Evolutionary conservation across 2,888 invertebrate genomes (phyloP), one percentile per base, ranked within the genome.

Genomic region (Nemotelus nigrinus): DNA sequence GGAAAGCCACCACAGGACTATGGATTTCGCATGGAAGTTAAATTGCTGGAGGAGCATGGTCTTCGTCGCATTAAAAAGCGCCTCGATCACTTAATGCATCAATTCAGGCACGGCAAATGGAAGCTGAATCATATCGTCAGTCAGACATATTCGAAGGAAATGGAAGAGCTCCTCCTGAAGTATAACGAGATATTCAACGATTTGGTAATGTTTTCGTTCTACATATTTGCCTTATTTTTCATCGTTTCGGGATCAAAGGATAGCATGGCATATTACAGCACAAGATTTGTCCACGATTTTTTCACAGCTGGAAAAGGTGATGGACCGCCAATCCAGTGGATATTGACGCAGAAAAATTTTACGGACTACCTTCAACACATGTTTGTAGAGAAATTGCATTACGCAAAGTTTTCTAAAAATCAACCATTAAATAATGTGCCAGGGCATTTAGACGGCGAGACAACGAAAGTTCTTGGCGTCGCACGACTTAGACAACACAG

Each of bases 401-500:
- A 81, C 74, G 82, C 81, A 6, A 78, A 4, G 4, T 80, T 81
- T 3, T 82, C 82, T 65, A 80, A 81, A 67, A 81, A 79, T 1
- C 39, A 78, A 3, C 8, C 71, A 0, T 80, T 82, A 48, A 45
- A 57, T 1, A 39, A 71, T 45, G 82, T 83, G 67, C 39, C 80
- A 0, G 82, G 83, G 25, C 86, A 85, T 85, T 80, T 83, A 25
- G 81, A 83, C n/a, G 80, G 80, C 4, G 80, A 82, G 64, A 81
- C 83, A 10, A 81, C 82, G 0, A 84, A 83, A 65, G 76, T 86
- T 8, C 64, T 86, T 25, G 86, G 86, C 8, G 85, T 86, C 0
- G 81, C 85, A 3, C 82, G 85, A 2, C 25, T 86, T 3, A 81
- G 85, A 2, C 86, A 86, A 78, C 63, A 84, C 10, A 81, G 86